Conservation (phyloP, 2,797 vertebrate species). For the Spinus pinus region DNA sequence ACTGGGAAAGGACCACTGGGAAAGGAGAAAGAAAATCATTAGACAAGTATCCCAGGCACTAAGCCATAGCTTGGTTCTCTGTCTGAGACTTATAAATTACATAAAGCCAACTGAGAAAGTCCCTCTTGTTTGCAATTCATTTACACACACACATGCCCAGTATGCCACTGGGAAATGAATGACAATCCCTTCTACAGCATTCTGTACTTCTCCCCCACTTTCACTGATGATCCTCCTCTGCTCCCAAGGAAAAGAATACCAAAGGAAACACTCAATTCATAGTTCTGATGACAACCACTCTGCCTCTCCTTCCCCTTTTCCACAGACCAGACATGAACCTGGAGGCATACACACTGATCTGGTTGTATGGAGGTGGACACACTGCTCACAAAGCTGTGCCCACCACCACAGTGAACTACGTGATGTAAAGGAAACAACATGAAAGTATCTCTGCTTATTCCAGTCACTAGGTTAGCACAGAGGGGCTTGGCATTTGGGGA, state of each 20-base stretch:
- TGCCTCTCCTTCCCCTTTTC: not conserved
- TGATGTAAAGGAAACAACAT: not conserved
- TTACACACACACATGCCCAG: not conserved
- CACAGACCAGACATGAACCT: not conserved
- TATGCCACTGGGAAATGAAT: not conserved
- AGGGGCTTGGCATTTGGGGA: not conserved
- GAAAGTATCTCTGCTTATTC: not conserved
- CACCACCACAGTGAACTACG: not conserved
- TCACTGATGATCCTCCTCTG: not conserved
- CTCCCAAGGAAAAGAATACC: not conserved
- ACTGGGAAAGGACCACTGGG: not conserved
- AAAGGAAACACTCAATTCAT: not conserved
- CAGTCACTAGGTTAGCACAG: not conserved
- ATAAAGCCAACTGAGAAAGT: not conserved
- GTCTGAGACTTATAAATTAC: not conserved
- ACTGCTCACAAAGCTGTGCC: not conserved
- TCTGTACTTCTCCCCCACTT: not conserved
- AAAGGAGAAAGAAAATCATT: not conserved
- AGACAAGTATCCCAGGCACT: not conserved
- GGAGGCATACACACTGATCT: not conserved
- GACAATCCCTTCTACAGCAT: not conserved
- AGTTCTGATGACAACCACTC: not conserved
- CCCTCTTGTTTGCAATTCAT: not conserved
- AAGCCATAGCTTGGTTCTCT: not conserved
- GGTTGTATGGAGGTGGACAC: not conserved